Evolutionary conservation across 2,888 invertebrate species (phyloP), one percentile per base, ranked within the genome.

Genomic region (Ennomos quercinarius): DNA sequence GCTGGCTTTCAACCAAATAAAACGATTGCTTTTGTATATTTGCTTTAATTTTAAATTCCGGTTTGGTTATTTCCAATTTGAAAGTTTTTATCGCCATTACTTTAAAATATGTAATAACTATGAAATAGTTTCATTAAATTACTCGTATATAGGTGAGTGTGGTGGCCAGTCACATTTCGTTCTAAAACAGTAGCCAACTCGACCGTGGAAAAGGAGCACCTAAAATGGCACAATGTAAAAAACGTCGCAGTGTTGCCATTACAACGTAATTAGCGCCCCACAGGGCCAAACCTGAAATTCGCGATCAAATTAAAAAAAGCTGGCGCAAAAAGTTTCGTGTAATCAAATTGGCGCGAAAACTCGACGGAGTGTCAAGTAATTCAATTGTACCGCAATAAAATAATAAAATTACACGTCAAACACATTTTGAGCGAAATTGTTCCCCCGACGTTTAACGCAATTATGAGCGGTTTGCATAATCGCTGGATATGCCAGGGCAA

Each of bases 321-420:
- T 55, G 49, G 57, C 61, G 52, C 60, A 59, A 70, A 68, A 65
- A 64, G 61, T 64, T 59, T 11, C 57, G 59, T 61, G 61, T 78
- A 78, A 82, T 78, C 66, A 69, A 75, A 78, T 81, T 76, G 60
- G 57, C 64, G 75, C 74, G 73, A 73, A 78, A 81, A 77, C 75
- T 72, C 78, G 62, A 72, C 77, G 64, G 76, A 74, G 78, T 66
- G 77, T 74, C 67, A 76, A 72, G 67, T 83, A 85, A 89, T 87
- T 85, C 81, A 84, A 89, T 88, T 88, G 72, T 65, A 58, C 60
- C 77, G 80, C 84, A 86, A 86, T 87, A 84, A 87, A 86, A 85
- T 88, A 87, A 89, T 87, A 79, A 74, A 83, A 88, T 89, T 87
- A 85, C 70, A 75, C 86, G 86, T 88, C 87, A 88, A 87, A 88